Conservation (phyloP, 1,140 invertebrate genomes). For the Drosophila malerkotliana region DNA sequence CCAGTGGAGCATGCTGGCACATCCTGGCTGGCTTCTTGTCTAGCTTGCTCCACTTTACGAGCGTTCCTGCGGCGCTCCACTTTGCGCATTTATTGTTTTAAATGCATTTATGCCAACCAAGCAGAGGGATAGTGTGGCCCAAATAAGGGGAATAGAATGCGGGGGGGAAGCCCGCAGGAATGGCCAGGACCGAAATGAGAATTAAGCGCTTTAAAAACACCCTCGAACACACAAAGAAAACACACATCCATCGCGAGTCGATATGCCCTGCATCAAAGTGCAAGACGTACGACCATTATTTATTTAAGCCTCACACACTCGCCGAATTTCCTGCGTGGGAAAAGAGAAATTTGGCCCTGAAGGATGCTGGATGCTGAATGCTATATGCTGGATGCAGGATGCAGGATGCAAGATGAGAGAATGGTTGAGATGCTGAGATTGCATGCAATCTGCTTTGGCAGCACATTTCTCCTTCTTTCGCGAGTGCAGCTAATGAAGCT, state of each 20-base stretch:
- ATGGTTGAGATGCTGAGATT: slow-evolving; percentile 62
- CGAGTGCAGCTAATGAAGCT: slow-evolving; percentile 71
- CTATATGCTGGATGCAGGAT: neutral
- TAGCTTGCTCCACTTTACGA: slow-evolving; percentile 48
- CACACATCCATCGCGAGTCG: slow-evolving; percentile 41
- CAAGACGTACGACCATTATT: slow-evolving; percentile 74
- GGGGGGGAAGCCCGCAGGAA: neutral
- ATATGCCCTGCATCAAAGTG: slow-evolving; percentile 35
- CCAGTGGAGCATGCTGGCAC: slow-evolving; percentile 39
- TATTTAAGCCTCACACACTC: slow-evolving; percentile 60
- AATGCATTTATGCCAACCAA: slow-evolving; percentile 50
- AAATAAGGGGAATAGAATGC: slow-evolving; percentile 13
- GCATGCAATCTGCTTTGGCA: slow-evolving; percentile 76
- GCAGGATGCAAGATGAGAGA: neutral
- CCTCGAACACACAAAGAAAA: slow-evolving; percentile 20
- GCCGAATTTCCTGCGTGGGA: slow-evolving; percentile 10
- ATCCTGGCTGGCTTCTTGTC: slow-evolving; percentile 43
- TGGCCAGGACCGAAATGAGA: slow-evolving; percentile 36
- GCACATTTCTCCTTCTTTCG: slow-evolving; percentile 62
- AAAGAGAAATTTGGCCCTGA: slow-evolving; percentile 53
- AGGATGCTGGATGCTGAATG: slow-evolving; percentile 8
- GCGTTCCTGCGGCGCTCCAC: slow-evolving; percentile 41
- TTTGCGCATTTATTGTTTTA: slow-evolving; percentile 69
- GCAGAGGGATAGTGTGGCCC: neutral
- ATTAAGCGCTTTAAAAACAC: slow-evolving; percentile 36